phyloP scores from a whole-genome alignment of 2,888 invertebrate genomes.

The Holacanthella duospinosa region DNA sequence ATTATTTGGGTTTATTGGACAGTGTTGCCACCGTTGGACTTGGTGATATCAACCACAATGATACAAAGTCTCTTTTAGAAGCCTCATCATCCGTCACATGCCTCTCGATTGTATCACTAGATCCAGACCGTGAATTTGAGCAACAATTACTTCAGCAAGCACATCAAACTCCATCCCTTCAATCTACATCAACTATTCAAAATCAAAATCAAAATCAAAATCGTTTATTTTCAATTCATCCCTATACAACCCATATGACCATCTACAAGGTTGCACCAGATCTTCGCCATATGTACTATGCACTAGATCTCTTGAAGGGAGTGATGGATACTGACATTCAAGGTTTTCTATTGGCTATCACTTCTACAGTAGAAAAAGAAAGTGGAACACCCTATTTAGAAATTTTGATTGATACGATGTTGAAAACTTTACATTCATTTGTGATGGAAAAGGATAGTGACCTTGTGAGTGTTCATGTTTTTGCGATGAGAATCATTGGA shows the following conservation, averaged over 20 bases:
- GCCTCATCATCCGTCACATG: background rate
- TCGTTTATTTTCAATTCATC: constrained; percentile 14
- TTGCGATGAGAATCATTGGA: background rate
- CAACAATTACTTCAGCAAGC: background rate
- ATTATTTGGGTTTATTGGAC: background rate
- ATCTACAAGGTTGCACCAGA: constrained; percentile 71
- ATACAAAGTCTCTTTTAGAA: background rate
- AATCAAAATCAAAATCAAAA: no score
- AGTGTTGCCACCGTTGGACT: background rate
- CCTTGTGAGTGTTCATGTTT: constrained; percentile 2
- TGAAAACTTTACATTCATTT: background rate
- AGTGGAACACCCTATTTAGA: constrained; percentile 11
- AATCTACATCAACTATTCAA: background rate
- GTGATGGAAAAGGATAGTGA: background rate
- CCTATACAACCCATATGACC: constrained; percentile 63
- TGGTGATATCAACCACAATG: constrained; percentile 1
- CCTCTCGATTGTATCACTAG: background rate
- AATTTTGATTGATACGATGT: constrained; percentile 8
- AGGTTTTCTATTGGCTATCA: constrained; percentile 61
- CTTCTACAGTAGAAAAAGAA: constrained; percentile 39
- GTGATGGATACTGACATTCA: constrained; percentile 60
- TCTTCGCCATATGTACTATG: constrained; percentile 60
- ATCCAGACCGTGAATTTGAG: background rate
- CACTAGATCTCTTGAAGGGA: constrained; percentile 61
- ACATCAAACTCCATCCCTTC: background rate